A percentile compares a stretch with the other conserved stretches of the same genome.
Evolutionary conservation across 2,113 vertebrate genomes (phyloP).

Genomic region (Aldabrachelys gigantea): DNA sequence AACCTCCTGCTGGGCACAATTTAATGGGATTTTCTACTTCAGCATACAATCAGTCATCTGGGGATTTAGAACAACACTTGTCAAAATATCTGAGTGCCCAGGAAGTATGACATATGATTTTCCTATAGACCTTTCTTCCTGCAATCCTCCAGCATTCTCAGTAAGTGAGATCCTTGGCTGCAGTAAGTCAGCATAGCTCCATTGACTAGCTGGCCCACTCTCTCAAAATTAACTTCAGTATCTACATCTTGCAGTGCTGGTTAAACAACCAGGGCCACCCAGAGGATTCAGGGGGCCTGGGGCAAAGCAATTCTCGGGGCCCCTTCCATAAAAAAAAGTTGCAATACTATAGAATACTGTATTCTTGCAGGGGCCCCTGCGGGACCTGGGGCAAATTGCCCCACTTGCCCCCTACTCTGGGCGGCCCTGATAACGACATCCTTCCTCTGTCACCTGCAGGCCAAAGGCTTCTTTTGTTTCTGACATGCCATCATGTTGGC

Average conservation of each 20-base stretch:
- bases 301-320: too few species aligned
- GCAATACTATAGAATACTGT: too few species aligned
- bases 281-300: too few species aligned
- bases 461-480: background rate
- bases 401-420: too few species aligned
- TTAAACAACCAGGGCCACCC: background rate
- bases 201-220: background rate
- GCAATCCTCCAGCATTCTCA: background rate
- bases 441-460: background rate
- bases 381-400: too few species aligned
- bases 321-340: too few species aligned
- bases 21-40: slow-evolving; percentile 45
- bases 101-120: background rate
- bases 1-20: slow-evolving; percentile 49
- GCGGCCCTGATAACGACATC: background rate
- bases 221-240: background rate
- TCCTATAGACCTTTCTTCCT: background rate
- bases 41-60: background rate
- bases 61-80: background rate
- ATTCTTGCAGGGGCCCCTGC: too few species aligned
- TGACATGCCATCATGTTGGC: background rate
- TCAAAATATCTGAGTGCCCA: background rate
- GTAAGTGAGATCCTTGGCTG: too few species aligned
- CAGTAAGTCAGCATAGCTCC: background rate
- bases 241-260: background rate